Conservation (phyloP, 2,888 invertebrate genomes). For the Cancer borealis region DNA sequence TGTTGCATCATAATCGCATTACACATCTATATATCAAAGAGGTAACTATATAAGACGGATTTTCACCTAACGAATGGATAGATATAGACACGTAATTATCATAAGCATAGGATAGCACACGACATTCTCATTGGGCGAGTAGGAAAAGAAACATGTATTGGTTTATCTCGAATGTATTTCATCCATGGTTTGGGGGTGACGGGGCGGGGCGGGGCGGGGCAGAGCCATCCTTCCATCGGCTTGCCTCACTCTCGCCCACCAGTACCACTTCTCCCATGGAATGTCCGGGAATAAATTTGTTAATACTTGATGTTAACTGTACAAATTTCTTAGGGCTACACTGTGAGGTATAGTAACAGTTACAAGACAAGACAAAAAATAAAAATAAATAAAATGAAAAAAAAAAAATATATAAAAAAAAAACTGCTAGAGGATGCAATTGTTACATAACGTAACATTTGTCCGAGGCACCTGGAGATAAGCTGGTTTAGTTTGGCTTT, state of each 20-base stretch:
- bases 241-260: conserved; percentile 25
- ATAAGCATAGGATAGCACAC: no score
- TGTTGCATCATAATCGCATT: no score
- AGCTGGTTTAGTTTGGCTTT: no score
- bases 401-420: background rate
- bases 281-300: conserved; percentile 50
- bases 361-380: conserved; percentile 50
- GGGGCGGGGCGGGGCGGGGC: no score
- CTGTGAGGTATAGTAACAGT: conserved; percentile 61
- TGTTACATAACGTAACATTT: background rate
- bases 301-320: conserved; percentile 60
- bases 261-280: conserved; percentile 51
- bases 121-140: background rate
- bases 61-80: no score
- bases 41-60: no score
- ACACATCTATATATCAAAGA: no score
- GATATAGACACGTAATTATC: no score
- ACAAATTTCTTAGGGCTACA: conserved; percentile 61
- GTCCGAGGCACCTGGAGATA: no score
- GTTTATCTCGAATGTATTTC: background rate
- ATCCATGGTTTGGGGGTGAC: no score
- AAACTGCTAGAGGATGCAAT: conserved; percentile 34
- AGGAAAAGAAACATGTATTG: background rate
- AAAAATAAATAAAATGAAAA: no score
- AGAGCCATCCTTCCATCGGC: no score